Base-by-base conservation (phyloP, 2,888 invertebrate species). In the Tridacna crocea region DNA sequence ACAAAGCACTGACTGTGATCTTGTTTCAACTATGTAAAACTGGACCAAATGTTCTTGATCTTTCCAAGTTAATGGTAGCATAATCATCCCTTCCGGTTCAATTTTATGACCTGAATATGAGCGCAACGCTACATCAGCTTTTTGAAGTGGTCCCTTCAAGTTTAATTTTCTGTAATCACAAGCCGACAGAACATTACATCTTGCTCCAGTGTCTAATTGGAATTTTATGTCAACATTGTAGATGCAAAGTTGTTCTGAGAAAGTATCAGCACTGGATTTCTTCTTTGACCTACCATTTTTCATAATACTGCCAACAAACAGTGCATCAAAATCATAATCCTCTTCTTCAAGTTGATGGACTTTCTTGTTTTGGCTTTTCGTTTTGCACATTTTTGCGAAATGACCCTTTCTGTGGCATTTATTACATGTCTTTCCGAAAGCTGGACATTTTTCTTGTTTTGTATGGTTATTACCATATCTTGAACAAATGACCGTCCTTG, bases 191-290 rank as follows among this genome's bases (percentile, higher is more conserved):
- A 84, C 82, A 72, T 87, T 87, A 55, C 80, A 84, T 65, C 72
- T 79, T 3, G 79, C 82, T 24, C 81, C 85, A 22, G 85, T 81
- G 63, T 86, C 84, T 27, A 82, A 68, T 24, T 83, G 82, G 63
- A 87, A 78, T 1, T 78, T 17, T 10, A 78, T 55, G 13, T 48
- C n/a, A 26, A 11, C 51, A 19, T 73, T 36, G 65, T 68, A 51
- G 10, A 79, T 48, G 2, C 24, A 17, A 47, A 79, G 17, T 24
- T 17, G 68, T 72, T 80, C 75, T 24, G 19, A 19, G 58, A 79
- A 79, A 36, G 47, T 61, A 27, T 75, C 79, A 58, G 65, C 60
- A 36, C 8, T 36, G 36, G 36, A 36, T 48, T 36, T 63, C 8
- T 26, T 60, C 17, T 48, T 75, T 51, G 27, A 27, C 26, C 19